Evolutionary conservation across 92 coral and sea anemone genomes (phyloP), one percentile per base, ranked within the genome.

Genomic region (Porites evermanni): DNA sequence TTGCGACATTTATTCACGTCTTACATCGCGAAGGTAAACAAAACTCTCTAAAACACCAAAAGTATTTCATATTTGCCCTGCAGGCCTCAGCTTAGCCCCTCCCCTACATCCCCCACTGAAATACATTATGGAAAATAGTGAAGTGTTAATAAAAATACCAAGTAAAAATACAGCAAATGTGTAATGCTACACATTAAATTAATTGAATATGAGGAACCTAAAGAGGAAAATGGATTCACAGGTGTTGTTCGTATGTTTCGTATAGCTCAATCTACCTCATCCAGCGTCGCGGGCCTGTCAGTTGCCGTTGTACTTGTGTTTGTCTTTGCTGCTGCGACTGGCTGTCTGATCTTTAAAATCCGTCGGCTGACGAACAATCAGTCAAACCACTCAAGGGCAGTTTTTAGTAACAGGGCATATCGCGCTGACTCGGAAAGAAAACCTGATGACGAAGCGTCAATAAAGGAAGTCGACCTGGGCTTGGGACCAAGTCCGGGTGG

Each of bases 401-500:
- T 51, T 6, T 72, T 32, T 26, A 16, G 53, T 23, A 72, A 72
- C 20, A 72, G 53, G 60, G 60, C 77, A 1, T 72, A 47, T 60
- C 9, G 53, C 26, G 77, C 61, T 1, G 29, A 50, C 17, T 50
- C 76, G 12, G 77, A n/a, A 14, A 52, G n/a, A 24, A 26, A 50
- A 18, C 29, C 20, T 7, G 56, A 13, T 7, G 61, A 72, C 8
- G 47, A 38, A 3, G 59, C 6, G 77, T 26, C 24, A 18, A 2
- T 13, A 2, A n/a, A 50, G 19, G 72, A 78, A 12, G 54, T 32
- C 26, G 82, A 78, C 72, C 21, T 78, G 60, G 82, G 82, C 5
- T n/a, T 53, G 54, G 47, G 32, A 1, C 8, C 53, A 29, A 21
- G 32, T 64, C 56, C 64, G 20, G 3, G 75, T 47, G 20, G 6